phyloP scores from a whole-genome alignment of 2,797 vertebrate species.

The Myripristis jacobus region DNA sequence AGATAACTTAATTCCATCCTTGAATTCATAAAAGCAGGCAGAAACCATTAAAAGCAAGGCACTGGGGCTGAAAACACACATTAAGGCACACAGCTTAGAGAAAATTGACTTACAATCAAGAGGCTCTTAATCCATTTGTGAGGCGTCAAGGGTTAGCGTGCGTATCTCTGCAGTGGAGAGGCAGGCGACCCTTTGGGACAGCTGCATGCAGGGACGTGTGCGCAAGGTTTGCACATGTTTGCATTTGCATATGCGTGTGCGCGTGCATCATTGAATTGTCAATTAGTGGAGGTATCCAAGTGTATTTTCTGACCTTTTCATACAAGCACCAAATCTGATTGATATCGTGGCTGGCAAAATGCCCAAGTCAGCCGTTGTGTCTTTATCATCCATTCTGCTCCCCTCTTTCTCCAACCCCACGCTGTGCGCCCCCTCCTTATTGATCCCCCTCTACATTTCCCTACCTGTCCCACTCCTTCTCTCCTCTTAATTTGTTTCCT shows the following conservation, averaged over 20 bases:
- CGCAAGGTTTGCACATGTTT: neutral
- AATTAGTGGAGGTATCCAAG: conserved; percentile 35
- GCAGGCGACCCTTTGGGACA: conserved; percentile 41
- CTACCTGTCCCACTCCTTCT: conserved; percentile 22
- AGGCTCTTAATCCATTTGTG: conserved; percentile 66
- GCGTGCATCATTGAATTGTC: conserved; percentile 5
- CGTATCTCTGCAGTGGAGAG: conserved; percentile 52
- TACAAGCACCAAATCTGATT: conserved; percentile 45
- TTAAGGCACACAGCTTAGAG: conserved; percentile 68
- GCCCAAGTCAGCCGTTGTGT: conserved; percentile 17
- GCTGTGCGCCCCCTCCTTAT: conserved; percentile 31
- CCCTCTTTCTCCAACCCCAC: conserved; percentile 27
- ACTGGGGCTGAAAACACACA: conserved; percentile 74
- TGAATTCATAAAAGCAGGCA: conserved; percentile 63
- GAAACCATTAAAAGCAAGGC: conserved; percentile 71
- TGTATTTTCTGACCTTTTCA: conserved; percentile 56
- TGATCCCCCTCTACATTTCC: conserved; percentile 39
- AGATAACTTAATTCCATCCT: conserved; percentile 70
- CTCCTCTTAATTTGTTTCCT: conserved; percentile 36
- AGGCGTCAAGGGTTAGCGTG: conserved; percentile 58
- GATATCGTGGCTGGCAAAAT: conserved; percentile 37
- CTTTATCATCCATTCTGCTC: conserved; percentile 51
- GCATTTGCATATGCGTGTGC: conserved; percentile 17
- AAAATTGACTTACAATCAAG: conserved; percentile 75
- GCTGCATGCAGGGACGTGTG: conserved; percentile 28